Percentiles rank a stretch among this genome's conserved stretches.
phyloP scores from a whole-genome alignment of 2,797 vertebrate species.

The Acrocephalus scirpaceus region DNA sequence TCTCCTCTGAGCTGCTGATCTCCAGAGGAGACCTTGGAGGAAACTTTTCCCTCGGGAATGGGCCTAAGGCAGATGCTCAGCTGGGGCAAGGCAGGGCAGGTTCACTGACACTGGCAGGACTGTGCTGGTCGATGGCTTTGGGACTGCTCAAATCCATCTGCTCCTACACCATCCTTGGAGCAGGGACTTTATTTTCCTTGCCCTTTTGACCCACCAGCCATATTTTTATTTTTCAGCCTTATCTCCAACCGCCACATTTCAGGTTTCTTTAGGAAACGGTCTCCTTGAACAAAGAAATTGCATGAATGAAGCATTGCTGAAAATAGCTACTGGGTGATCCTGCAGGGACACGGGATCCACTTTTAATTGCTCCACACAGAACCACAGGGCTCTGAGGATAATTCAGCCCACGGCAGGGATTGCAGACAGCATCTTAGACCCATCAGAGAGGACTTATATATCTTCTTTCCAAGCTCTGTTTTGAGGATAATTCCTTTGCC shows the following conservation, averaged over 20 bases:
- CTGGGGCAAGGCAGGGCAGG: not conserved
- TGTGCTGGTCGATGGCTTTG: not conserved
- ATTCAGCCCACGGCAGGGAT: not conserved
- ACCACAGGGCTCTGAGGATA: not conserved
- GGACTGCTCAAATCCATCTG: not conserved
- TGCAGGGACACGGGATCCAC: not conserved
- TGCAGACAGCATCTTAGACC: not conserved
- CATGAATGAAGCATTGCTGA: not conserved
- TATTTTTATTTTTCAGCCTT: slow-evolving; percentile 56
- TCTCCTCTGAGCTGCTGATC: not conserved
- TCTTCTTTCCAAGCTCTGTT: not conserved
- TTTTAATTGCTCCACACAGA: slow-evolving; percentile 44
- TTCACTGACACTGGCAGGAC: rapidly evolving
- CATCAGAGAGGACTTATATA: not conserved
- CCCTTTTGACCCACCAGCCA: not conserved
- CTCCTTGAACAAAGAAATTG: slow-evolving; percentile 33
- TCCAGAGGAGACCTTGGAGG: not conserved
- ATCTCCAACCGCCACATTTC: slow-evolving; percentile 32
- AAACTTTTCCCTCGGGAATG: not conserved
- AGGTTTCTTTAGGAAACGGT: not conserved
- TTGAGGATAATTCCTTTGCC: not conserved
- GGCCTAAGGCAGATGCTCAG: not conserved
- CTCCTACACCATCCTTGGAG: not conserved
- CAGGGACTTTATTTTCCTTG: not conserved
- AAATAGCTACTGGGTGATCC: slow-evolving; percentile 35